Percentiles rank a stretch among this genome's conserved stretches.
phyloP scores from a whole-genome alignment of 2,888 invertebrate genomes.

The Ferdinandea cuprea region DNA sequence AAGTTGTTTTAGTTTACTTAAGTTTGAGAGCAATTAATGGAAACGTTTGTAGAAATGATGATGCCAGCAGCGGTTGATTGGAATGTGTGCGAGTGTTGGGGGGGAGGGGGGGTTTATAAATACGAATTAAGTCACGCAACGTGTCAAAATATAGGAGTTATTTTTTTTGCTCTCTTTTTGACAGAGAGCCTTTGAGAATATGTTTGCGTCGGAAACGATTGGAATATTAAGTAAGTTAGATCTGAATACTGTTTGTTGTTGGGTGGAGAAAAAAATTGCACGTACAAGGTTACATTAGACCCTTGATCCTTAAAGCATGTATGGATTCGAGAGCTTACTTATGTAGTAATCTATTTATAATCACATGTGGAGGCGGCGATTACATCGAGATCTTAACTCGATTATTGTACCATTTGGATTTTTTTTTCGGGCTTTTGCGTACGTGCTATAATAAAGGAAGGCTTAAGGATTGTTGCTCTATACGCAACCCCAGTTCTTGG shows the following conservation, averaged over 20 bases:
- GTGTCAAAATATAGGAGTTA: constrained; percentile 32
- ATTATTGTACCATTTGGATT: neutral
- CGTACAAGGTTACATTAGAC: neutral
- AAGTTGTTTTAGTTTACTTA: constrained; percentile 1
- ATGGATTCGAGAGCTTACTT: neutral
- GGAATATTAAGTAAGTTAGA: constrained; percentile 33
- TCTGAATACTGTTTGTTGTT: neutral
- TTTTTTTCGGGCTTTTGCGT: neutral
- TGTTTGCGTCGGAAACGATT: constrained; percentile 6
- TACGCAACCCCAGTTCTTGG: too few relatives aligned
- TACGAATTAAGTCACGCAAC: constrained; percentile 27
- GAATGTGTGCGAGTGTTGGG: too few relatives aligned
- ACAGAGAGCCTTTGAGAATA: neutral
- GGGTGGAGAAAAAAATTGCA: neutral
- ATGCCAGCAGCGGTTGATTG: neutral
- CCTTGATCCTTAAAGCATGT: neutral
- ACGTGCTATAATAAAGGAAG: neutral
- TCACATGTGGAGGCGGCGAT: neutral
- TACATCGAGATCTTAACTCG: neutral
- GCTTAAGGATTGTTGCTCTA: too few relatives aligned
- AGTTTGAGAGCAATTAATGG: constrained; percentile 12
- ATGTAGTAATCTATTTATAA: neutral
- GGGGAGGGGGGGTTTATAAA: neutral
- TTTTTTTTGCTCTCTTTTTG: neutral
- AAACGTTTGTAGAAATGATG: neutral